These are phyloP conservation scores for Cathartes aura DNA, from an alignment of 2,113 vertebrate species.

Conservation along the genomic window DNA sequence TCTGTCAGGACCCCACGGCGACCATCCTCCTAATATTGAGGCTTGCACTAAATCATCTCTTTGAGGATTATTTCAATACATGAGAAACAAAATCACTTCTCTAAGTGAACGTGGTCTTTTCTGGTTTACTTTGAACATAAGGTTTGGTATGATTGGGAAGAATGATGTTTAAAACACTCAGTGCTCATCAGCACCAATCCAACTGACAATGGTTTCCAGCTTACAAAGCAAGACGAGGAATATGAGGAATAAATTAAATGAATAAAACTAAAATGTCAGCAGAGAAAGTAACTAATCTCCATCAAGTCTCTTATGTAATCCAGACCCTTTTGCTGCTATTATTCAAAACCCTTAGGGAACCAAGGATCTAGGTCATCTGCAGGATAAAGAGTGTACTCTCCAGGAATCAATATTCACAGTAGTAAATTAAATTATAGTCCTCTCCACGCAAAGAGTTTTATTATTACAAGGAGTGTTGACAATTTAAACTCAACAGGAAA, in stretches of 20 bases:
- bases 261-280: conserved; percentile 65
- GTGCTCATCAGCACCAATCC: background rate
- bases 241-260: conserved; percentile 54
- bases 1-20: background rate
- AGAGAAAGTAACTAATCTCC: conserved; percentile 62
- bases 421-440: conserved; percentile 62
- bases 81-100: background rate
- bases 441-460: conserved; percentile 38
- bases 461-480: conserved; percentile 41
- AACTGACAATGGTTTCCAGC: conserved; percentile 24
- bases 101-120: background rate
- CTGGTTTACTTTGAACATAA: background rate
- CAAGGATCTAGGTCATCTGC: conserved; percentile 63
- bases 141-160: background rate
- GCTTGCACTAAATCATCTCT: background rate
- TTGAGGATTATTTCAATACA: background rate
- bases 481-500: conserved; percentile 29
- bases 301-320: conserved; percentile 62
- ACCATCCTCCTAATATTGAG: background rate
- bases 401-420: conserved; percentile 68
- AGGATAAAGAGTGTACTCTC: conserved; percentile 56
- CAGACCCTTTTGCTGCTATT: conserved; percentile 58
- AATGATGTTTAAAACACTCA: background rate
- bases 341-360: conserved; percentile 56
- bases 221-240: conserved; percentile 1